These are phyloP conservation scores for Eupithecia pulchellata DNA, from an alignment of 2,888 invertebrate genomes.

Conservation along the genomic window DNA sequence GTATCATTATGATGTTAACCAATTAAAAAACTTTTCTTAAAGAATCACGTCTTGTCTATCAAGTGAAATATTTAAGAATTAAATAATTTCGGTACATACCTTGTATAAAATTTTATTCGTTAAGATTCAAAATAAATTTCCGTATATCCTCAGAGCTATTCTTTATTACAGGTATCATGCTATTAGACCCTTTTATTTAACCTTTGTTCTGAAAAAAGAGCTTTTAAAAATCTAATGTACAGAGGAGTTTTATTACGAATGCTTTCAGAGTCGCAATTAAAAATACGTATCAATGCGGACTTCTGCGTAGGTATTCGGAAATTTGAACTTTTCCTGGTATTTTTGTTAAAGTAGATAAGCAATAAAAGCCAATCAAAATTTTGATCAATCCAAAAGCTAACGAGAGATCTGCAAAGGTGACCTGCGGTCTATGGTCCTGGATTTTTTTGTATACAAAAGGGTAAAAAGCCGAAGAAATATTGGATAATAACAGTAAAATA, in stretches of 20 bases:
- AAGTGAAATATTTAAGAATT: not conserved
- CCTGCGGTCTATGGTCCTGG: not conserved
- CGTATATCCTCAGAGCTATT: not conserved
- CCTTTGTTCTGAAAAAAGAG: not conserved
- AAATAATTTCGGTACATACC: not conserved
- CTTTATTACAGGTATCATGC: not conserved
- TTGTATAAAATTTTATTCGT: too few relatives aligned
- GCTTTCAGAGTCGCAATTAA: not conserved
- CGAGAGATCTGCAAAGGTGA: not conserved
- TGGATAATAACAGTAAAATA: not conserved
- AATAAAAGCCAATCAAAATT: not conserved
- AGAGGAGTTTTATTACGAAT: not conserved
- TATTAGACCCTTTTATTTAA: not conserved
- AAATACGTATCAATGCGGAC: not conserved
- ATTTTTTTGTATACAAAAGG: not conserved
- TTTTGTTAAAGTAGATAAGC: not conserved
- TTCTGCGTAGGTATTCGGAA: not conserved
- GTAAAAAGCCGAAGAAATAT: not conserved
- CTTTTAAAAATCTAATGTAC: not conserved
- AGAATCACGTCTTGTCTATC: not conserved
- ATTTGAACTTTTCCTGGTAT: not conserved
- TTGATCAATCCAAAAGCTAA: not conserved
- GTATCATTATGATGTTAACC: too few relatives aligned
- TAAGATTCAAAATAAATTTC: not conserved
- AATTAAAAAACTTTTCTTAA: too few relatives aligned